These are phyloP conservation scores for Coreoperca whiteheadi DNA, from an alignment of 2,113 vertebrate genomes.

Conservation along the genomic window DNA sequence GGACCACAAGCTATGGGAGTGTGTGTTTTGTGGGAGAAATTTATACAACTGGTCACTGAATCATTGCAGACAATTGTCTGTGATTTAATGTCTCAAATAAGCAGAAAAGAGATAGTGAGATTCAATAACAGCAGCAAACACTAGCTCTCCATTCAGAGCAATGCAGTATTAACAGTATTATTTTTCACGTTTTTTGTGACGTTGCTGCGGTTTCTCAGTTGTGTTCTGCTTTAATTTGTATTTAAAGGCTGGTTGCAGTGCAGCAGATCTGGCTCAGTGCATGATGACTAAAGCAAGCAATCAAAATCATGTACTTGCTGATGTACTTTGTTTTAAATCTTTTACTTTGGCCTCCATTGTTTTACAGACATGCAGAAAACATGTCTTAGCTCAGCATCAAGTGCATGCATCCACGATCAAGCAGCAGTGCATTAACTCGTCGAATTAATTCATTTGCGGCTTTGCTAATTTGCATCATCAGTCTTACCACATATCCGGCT, in stretches of 20 bases:
- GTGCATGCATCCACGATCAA: background rate
- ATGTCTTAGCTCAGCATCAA: background rate
- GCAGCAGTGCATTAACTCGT: background rate
- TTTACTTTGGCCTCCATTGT: background rate
- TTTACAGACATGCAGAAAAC: background rate
- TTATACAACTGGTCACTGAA: background rate
- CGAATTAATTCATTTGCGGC: background rate
- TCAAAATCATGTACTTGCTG: background rate
- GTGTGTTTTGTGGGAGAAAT: background rate
- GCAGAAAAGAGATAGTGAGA: background rate
- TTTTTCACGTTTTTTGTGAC: background rate
- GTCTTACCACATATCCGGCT: background rate
- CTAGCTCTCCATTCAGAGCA: background rate
- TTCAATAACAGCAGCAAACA: background rate
- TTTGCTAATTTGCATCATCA: background rate
- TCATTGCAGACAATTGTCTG: background rate
- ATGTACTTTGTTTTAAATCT: too few relatives aligned
- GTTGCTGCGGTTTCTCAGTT: constrained; percentile 2
- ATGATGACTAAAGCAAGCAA: background rate
- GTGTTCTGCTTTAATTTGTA: background rate
- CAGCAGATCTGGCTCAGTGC: background rate
- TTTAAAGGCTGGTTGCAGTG: background rate
- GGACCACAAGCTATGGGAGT: too few relatives aligned
- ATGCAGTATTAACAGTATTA: background rate
- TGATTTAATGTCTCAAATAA: background rate